These are phyloP conservation scores for Pogonus chalceus DNA, from an alignment of 1,140 invertebrate genomes.

Conservation along the genomic window DNA sequence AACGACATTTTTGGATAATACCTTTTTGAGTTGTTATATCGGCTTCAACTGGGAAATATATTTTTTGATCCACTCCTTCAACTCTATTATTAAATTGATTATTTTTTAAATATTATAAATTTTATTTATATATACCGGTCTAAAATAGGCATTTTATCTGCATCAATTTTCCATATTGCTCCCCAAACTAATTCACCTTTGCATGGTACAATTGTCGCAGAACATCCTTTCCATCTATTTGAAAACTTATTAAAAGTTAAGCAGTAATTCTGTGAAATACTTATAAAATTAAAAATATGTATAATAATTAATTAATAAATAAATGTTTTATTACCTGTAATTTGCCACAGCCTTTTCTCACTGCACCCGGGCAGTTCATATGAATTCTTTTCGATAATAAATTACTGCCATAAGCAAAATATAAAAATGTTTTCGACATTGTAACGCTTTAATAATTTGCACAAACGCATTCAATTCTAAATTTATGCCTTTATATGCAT, in stretches of 20 bases:
- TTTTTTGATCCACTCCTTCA: constrained; percentile 58
- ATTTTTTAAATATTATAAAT: too few relatives aligned
- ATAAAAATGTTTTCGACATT: too few relatives aligned
- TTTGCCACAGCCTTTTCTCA: constrained; percentile 32
- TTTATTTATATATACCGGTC: constrained; percentile 67
- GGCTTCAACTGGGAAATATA: constrained; percentile 56
- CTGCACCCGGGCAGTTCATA: constrained; percentile 35
- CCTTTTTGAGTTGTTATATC: constrained; percentile 44
- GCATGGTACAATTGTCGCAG: constrained; percentile 57
- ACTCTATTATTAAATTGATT: constrained; percentile 56
- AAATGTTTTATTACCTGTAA: too few relatives aligned
- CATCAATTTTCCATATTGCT: constrained; percentile 60
- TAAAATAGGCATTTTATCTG: constrained; percentile 46
- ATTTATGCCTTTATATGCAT: too few relatives aligned
- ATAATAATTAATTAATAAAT: too few relatives aligned
- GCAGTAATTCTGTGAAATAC: constrained; percentile 48
- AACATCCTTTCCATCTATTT: constrained; percentile 54
- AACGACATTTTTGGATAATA: constrained; percentile 44
- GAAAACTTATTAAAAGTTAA: constrained; percentile 55
- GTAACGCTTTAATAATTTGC: too few relatives aligned
- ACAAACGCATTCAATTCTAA: too few relatives aligned
- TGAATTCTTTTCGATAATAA: constrained; percentile 35
- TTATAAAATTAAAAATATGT: constrained; percentile 8
- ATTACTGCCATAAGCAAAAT: constrained; percentile 37
- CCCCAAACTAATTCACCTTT: constrained; percentile 52